Percentiles rank a stretch among this genome's conserved stretches.
These are phyloP conservation scores for Oreotrochilus melanogaster DNA, from an alignment of 2,113 vertebrate genomes.

Conservation along the genomic window DNA sequence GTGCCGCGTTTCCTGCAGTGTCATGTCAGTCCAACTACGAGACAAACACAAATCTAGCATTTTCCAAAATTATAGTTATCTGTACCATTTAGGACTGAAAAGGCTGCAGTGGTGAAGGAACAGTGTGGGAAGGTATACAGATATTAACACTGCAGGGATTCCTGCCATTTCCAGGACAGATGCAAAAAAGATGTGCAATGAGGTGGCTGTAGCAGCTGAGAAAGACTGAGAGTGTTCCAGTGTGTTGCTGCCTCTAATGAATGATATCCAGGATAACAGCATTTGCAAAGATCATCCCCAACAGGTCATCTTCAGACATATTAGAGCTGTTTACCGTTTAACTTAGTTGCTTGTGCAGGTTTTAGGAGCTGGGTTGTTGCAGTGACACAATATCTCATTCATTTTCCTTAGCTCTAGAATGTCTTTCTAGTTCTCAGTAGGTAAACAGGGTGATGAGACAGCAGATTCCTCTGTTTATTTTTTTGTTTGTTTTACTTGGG, in stretches of 20 bases:
- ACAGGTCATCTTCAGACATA: accelerated
- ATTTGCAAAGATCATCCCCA: background rate
- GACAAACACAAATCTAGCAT: background rate
- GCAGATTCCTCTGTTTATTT: background rate
- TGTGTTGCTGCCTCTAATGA: background rate
- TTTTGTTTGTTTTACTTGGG: background rate
- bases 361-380: background rate
- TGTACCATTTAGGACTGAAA: accelerated
- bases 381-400: no score
- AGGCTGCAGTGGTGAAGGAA: background rate
- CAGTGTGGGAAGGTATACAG: background rate
- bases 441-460: background rate
- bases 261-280: background rate
- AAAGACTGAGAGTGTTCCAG: accelerated
- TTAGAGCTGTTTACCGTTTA: background rate
- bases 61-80: background rate
- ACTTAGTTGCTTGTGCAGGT: accelerated
- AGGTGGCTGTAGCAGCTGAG: background rate
- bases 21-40: background rate
- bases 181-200: accelerated
- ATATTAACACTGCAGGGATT: background rate
- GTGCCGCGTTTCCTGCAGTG: background rate
- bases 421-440: background rate
- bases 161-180: background rate
- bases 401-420: background rate